phyloP scores from a whole-genome alignment of 2,888 invertebrate genomes.

The Hirudinaria manillensis region DNA sequence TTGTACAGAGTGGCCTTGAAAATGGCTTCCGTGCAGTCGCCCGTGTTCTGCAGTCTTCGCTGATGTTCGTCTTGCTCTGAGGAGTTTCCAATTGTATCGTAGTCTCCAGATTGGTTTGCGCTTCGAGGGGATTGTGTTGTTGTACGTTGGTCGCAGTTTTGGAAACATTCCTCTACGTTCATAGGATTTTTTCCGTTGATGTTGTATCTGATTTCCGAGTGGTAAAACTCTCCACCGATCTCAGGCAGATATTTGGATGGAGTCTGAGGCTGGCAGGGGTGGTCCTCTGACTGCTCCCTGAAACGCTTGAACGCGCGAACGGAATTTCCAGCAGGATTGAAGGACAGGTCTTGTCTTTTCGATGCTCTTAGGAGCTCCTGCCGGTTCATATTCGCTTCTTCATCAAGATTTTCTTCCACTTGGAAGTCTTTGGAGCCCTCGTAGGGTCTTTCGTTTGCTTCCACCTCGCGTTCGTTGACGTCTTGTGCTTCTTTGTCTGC shows the following conservation, averaged over 20 bases:
- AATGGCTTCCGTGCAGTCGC: not conserved
- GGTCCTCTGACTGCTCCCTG: too few species aligned
- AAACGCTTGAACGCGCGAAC: too few species aligned
- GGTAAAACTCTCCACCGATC: too few species aligned
- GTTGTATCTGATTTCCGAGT: too few species aligned
- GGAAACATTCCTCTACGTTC: not conserved
- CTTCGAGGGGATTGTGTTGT: too few species aligned
- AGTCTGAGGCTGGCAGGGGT: too few species aligned
- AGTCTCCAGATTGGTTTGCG: too few species aligned
- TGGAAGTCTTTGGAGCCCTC: not conserved
- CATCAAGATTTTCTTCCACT: not conserved
- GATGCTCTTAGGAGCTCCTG: not conserved
- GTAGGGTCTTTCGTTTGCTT: not conserved
- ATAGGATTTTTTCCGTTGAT: too few species aligned
- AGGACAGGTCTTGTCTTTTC: too few species aligned
- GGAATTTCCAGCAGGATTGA: too few species aligned
- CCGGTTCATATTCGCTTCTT: not conserved
- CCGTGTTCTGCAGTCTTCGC: not conserved
- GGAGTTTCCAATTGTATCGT: not conserved
- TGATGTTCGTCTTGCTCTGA: not conserved
- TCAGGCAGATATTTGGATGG: too few species aligned
- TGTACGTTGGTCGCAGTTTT: not conserved
- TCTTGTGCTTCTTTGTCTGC: too few species aligned
- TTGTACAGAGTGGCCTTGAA: conserved; percentile 10
- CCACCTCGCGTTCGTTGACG: not conserved